Base-by-base conservation (phyloP, 2,113 vertebrate species). In the Lasiurus borealis region DNA sequence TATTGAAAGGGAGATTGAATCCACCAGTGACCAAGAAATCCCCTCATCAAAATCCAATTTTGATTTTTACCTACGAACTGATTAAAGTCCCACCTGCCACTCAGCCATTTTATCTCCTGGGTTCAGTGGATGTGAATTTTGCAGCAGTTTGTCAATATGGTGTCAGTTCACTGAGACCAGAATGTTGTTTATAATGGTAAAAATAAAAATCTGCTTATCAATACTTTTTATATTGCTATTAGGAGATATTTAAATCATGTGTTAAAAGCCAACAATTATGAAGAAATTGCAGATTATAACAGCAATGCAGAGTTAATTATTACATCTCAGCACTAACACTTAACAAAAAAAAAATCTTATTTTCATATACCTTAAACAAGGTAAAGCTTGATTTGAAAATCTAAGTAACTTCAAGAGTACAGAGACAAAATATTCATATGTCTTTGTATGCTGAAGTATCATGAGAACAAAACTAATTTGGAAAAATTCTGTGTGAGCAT, bases 1-100 rank as follows among this genome's bases (percentile, higher is more conserved):
- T 98, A 97, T 98, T 97, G 95, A 96, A 98, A 98, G 94, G 95
- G 95, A 97, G 95, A 97, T 96, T 98, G 96, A 98, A 97, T 94
- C 91, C 96, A 97, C 96, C 52, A 69, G 0, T 44, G 96, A 96
- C 93, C 88, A 94, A 96, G 93, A 97, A 97, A 98, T 96, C 96
- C 97, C 91, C 96, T 97, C 96, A 97, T 97, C 96, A 95, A 96
- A 96, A 98, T 97, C 93, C 97, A 96, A 94, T 97, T 96, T 97
- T 96, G 96, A 96, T 98, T 97, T 98, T 95, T 96, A 97, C 95
- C 96, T 93, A 78, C 75, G 88, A 95, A 95, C 95, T 97, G 97
- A 97, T 97, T 96, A 96, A 77, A 77, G 96, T 91, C 88, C 91
- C 83, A 95, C 96, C 97, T 97, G 95, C 95, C 97, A 97, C 85